Evolutionary conservation across 1,140 invertebrate species (phyloP).

Genomic region (Aphelinus atriplicis): DNA sequence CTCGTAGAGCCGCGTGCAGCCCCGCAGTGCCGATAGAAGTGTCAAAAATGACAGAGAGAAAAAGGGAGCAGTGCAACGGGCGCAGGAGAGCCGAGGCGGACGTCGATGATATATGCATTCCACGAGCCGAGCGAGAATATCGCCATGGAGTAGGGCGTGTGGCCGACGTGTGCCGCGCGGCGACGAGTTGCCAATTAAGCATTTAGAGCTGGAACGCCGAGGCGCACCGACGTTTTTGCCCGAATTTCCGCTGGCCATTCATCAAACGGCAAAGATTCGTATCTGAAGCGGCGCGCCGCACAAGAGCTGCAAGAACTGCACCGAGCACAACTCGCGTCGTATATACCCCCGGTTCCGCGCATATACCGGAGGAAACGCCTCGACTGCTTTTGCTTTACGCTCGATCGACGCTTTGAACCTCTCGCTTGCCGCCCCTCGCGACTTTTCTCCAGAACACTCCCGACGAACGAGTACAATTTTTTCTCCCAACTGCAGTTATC

Average conservation of each 20-base stretch:
- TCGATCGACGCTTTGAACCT: too few species aligned
- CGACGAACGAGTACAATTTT: too few species aligned
- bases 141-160: background rate
- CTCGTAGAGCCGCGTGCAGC: too few species aligned
- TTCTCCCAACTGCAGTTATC: too few species aligned
- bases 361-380: too few species aligned
- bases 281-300: constrained; percentile 47
- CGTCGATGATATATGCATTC: constrained; percentile 12
- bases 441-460: too few species aligned
- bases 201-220: constrained; percentile 56
- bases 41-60: background rate
- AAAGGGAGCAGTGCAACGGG: background rate
- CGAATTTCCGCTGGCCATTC: constrained; percentile 65
- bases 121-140: constrained; percentile 14
- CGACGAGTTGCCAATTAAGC: constrained; percentile 54
- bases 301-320: too few species aligned
- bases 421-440: too few species aligned
- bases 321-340: too few species aligned
- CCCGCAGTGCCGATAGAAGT: background rate
- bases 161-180: constrained; percentile 26
- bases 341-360: too few species aligned
- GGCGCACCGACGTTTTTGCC: constrained; percentile 55
- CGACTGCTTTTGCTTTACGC: too few species aligned
- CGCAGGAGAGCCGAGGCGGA: background rate
- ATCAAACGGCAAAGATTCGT: constrained; percentile 63